Evolutionary conservation across 2,888 invertebrate species (phyloP).

Genomic region (Drosophila ochracea): DNA sequence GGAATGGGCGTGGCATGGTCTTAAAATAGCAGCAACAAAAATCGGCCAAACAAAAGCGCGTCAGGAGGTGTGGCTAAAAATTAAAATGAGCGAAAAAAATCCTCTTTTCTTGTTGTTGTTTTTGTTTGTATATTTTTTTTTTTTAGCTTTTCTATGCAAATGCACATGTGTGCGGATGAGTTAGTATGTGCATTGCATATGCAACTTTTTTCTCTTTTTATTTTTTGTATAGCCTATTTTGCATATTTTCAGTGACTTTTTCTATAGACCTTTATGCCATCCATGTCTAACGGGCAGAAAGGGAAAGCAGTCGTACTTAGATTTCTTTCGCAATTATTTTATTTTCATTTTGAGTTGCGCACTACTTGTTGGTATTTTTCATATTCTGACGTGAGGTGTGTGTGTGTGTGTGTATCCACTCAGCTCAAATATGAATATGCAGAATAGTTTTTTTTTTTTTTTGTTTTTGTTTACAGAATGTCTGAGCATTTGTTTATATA

Average conservation of each 20-base stretch:
- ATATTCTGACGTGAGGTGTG: slow-evolving; percentile 1
- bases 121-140: not conserved
- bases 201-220: slow-evolving; percentile 55
- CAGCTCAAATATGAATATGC: slow-evolving; percentile 41
- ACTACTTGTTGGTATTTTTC: slow-evolving; percentile 23
- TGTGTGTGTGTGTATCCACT: slow-evolving; percentile 27
- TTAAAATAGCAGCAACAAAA: slow-evolving; percentile 50
- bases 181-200: slow-evolving; percentile 45
- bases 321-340: slow-evolving; percentile 56
- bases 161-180: slow-evolving; percentile 23
- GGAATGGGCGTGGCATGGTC: slow-evolving; percentile 27
- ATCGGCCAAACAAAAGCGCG: slow-evolving; percentile 46
- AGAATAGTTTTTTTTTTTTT: slow-evolving; percentile 27
- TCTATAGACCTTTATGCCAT: slow-evolving; percentile 30
- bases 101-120: not conserved
- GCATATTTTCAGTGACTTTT: slow-evolving; percentile 58
- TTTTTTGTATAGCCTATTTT: slow-evolving; percentile 59
- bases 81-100: slow-evolving; percentile 49
- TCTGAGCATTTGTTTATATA: slow-evolving; percentile 19
- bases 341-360: slow-evolving; percentile 47
- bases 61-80: slow-evolving; percentile 48
- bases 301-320: slow-evolving; percentile 46
- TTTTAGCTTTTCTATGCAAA: slow-evolving; percentile 23
- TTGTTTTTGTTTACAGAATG: slow-evolving; percentile 10
- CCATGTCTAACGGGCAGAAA: slow-evolving; percentile 44